Percentiles rank a stretch among this genome's conserved stretches.
Conservation (phyloP, 2,113 vertebrate species). For the Suncus etruscus region DNA sequence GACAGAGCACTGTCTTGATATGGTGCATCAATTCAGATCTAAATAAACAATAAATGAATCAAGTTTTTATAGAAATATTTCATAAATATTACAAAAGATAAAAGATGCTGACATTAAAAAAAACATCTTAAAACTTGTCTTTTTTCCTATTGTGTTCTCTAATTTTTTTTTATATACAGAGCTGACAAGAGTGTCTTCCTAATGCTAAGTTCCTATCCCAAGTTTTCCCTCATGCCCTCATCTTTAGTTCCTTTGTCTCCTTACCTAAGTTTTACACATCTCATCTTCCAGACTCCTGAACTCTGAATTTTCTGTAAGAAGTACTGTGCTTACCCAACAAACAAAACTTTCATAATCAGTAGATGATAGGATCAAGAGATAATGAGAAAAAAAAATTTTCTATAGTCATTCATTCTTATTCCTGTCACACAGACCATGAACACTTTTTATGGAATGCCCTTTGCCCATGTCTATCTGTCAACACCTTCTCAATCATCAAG, state of each 20-base stretch:
- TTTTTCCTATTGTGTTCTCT: background rate
- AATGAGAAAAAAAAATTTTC: background rate
- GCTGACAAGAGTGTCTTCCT: background rate
- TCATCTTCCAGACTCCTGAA: background rate
- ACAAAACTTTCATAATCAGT: background rate
- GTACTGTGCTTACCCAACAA: slow-evolving; percentile 10
- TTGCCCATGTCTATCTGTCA: slow-evolving; percentile 4
- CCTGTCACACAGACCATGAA: background rate
- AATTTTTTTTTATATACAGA: background rate
- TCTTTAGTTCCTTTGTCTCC: background rate
- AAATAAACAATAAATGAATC: background rate
- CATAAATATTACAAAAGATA: slow-evolving; percentile 39
- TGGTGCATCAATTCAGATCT: background rate
- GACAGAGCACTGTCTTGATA: background rate
- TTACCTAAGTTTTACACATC: background rate
- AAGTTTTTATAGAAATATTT: background rate
- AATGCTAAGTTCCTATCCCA: background rate
- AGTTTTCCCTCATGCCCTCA: background rate
- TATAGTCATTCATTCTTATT: background rate
- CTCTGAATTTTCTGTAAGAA: background rate
- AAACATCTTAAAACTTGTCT: background rate
- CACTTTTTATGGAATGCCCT: background rate
- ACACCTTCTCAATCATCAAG: background rate
- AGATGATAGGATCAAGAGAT: background rate
- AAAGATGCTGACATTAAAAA: background rate